Evolutionary conservation across 2,797 vertebrate species (phyloP), one percentile per base, ranked within the genome.

Genomic region (Cuculus canorus): DNA sequence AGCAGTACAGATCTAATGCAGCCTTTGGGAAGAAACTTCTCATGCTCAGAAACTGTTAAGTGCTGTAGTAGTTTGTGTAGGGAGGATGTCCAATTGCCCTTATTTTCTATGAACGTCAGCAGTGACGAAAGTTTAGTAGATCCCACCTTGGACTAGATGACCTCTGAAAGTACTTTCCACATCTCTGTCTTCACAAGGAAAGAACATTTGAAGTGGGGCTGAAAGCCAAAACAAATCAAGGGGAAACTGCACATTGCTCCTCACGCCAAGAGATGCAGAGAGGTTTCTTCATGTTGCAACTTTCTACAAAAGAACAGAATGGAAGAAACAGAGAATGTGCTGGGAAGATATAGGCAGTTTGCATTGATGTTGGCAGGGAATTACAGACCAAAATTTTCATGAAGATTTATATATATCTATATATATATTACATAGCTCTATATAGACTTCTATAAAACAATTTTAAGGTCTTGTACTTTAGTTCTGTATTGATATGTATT

Each of bases 71-170:
- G 50, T 37, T 16, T 65, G 30, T 54, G 39, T 35, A 53, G 27
- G 47, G n/a, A 82, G 17, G 25, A 86, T 33, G 22, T 75, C 50
- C n/a, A 53, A 17, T 82, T 1, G 3, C 13, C 21, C 17, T 39
- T 63, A 45, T 43, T 71, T 90, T 75, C 52, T 54, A 27, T 33
- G 65, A 92, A 83, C 79, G 76, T 54, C 93, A 92, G 41, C 54
- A 72, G 33, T 92, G 87, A 93, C 10, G 5, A 41, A 52, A 50
- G 24, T 59, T 94, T 59, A 13, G 57, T 13, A 35, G 54, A 52
- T 78, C 80, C 69, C 35, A 85, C 80, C 85, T 95, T 96, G 82
- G 72, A 91, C 88, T 88, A 33, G 30, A 27, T 84, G 88, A 96
- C 69, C 77, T 90, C 59, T 86, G 50, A 81, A 57, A 71, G 72